Conservation (phyloP, 2,797 vertebrate genomes). For the Artibeus lituratus region DNA sequence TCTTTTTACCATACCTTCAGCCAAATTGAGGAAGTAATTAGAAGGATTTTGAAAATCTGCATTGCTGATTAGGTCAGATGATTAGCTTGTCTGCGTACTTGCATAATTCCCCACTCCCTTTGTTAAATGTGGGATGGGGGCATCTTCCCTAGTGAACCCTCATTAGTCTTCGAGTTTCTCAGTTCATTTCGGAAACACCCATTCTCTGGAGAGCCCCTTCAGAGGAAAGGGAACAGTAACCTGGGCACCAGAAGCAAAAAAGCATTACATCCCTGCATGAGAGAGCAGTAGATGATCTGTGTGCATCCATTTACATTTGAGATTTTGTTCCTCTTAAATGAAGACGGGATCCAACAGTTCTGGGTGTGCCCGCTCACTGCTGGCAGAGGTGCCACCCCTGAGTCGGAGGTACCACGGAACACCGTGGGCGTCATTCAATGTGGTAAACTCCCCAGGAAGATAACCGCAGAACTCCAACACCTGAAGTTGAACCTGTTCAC, state of each 20-base stretch:
- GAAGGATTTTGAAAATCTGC: slow-evolving; percentile 67
- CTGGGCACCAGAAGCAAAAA: neutral
- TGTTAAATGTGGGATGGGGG: slow-evolving; percentile 46
- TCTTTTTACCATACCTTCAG: slow-evolving; percentile 67
- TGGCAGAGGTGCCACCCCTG: neutral
- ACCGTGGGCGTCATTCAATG: neutral
- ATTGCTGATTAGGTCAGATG: slow-evolving; percentile 76
- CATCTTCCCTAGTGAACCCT: slow-evolving; percentile 47
- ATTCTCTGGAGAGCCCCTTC: neutral
- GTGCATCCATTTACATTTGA: neutral
- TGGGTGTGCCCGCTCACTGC: neutral
- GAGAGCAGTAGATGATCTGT: neutral
- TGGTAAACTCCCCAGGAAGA: neutral
- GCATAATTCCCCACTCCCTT: slow-evolving; percentile 69
- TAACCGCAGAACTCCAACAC: neutral
- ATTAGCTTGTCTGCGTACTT: slow-evolving; percentile 73
- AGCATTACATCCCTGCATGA: neutral
- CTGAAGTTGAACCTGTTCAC: neutral
- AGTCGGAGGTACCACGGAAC: neutral
- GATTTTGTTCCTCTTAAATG: neutral
- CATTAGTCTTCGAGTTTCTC: slow-evolving; percentile 28
- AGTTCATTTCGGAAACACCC: neutral
- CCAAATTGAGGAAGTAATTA: slow-evolving; percentile 72
- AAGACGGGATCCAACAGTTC: neutral
- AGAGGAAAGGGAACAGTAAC: neutral